Base-by-base conservation (phyloP, 1,140 invertebrate species). In the Drosophila azteca region DNA sequence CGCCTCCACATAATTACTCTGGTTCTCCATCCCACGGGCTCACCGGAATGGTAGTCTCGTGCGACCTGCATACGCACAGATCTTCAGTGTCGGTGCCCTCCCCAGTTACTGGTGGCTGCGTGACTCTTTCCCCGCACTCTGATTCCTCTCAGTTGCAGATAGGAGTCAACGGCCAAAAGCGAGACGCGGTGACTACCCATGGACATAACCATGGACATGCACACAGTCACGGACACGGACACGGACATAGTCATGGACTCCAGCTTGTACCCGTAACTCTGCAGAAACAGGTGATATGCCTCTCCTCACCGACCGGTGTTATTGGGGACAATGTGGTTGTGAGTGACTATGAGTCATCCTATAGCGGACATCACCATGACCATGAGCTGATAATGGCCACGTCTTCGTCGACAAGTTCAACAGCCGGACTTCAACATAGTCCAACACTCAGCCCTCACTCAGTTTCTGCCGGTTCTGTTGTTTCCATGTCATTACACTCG, bases 101-200 rank as follows among this genome's bases (percentile, higher is more conserved):
- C 0, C 77, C 77, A 3, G 50, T 73, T n/a, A 29, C 61, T 8
- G 69, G 35, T 48, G 66, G 58, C 22, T 78, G 82, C 9, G 94
- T 94, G 92, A 95, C 93, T 66, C 94, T 94, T 76, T 96, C 94
- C 75, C 96, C 96, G 50, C 95, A 61, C n/a, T 96, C 96, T 48
- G 95, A 54, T 22, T 97, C 96, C 65, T 96, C 97, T 13, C 96
- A 97, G 80, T 97, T 97, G 79, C 55, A 76, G 15, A 7, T 66
- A 6, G 35, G 35, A 13, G 35, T 49, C 7, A 94, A 95, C 92
- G 92, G 92, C 94, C 95, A 74, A 94, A 95, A 9, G 93, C 93
- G 62, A 93, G 93, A 59, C 5, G 6, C n/a, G 3, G 43, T 26
- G 5, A 39, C 51, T 17, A 45, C 31, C 2, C 72, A 71, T 8